phyloP scores from a whole-genome alignment of 2,797 vertebrate species.

The Galago senegalensis region DNA sequence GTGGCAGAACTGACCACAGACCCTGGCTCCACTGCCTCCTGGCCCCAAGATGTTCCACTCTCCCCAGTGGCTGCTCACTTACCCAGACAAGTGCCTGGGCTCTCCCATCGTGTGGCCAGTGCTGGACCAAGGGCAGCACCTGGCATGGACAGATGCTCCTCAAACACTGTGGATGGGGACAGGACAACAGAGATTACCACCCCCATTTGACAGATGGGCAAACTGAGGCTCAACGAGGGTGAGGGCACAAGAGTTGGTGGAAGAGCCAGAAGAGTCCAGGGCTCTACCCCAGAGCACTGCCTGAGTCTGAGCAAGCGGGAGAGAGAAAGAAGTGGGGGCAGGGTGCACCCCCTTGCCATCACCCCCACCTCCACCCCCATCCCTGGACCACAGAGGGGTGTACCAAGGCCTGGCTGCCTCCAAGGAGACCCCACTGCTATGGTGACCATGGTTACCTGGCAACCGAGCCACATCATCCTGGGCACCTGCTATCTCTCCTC shows the following conservation, averaged over 20 bases:
- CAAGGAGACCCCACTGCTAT: conserved; percentile 70
- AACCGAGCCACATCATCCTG: conserved; percentile 63
- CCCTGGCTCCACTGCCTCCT: not conserved
- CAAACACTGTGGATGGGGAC: accelerated
- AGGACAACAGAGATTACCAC: not conserved
- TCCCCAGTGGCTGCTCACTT: accelerated
- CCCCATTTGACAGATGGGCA: not conserved
- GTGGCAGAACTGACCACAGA: accelerated
- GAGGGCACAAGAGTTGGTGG: not conserved
- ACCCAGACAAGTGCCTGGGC: accelerated
- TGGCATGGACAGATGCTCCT: accelerated
- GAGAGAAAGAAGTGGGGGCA: not conserved
- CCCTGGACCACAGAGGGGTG: not conserved
- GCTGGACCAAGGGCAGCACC: accelerated
- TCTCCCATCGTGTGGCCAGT: accelerated
- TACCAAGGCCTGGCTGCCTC: not conserved
- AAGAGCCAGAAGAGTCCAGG: not conserved
- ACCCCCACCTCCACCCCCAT: not conserved
- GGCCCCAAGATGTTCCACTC: accelerated
- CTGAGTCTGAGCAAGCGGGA: not conserved
- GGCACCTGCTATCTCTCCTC: conserved; percentile 75
- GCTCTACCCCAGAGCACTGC: accelerated
- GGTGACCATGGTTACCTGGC: conserved; percentile 79
- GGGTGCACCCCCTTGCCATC: accelerated
- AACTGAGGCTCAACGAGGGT: not conserved